Evolutionary conservation across 2,113 vertebrate genomes (phyloP).

Genomic region (Stigmatopora argus): DNA sequence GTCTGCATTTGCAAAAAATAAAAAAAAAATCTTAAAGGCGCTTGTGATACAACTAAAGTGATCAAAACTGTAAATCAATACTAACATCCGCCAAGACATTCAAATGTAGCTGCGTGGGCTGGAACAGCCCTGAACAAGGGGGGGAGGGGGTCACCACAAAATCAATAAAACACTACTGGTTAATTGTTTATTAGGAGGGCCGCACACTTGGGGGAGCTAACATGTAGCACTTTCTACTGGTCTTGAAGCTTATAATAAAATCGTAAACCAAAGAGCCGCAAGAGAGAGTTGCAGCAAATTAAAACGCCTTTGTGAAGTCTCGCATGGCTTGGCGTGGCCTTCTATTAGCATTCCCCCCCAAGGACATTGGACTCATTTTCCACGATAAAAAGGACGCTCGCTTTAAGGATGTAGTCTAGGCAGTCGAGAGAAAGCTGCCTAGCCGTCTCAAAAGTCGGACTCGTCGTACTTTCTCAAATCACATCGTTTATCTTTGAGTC

Average conservation of each 20-base stretch:
- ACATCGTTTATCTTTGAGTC: neutral
- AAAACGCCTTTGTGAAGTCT: neutral
- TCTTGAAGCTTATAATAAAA: neutral
- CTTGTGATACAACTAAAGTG: too few species aligned
- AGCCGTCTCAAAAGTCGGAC: too few species aligned
- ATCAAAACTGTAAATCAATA: neutral
- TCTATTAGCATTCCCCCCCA: neutral
- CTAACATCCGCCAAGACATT: neutral
- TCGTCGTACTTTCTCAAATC: neutral
- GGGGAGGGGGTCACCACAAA: neutral
- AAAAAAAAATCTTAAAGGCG: too few species aligned
- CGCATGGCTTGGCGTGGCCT: neutral
- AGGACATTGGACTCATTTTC: neutral
- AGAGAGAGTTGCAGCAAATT: neutral
- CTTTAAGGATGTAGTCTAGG: neutral
- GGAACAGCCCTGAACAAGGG: neutral
- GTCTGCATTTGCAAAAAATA: too few species aligned
- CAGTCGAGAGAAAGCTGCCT: neutral
- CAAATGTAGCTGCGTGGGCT: neutral
- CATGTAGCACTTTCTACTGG: slow-evolving; percentile 1
- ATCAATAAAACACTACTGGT: slow-evolving; percentile 1
- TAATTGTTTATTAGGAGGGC: neutral
- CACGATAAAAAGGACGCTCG: neutral
- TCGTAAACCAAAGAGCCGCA: neutral
- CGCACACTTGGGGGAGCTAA: neutral